phyloP scores from a whole-genome alignment of 2,888 invertebrate genomes.

The Aradus depressus region DNA sequence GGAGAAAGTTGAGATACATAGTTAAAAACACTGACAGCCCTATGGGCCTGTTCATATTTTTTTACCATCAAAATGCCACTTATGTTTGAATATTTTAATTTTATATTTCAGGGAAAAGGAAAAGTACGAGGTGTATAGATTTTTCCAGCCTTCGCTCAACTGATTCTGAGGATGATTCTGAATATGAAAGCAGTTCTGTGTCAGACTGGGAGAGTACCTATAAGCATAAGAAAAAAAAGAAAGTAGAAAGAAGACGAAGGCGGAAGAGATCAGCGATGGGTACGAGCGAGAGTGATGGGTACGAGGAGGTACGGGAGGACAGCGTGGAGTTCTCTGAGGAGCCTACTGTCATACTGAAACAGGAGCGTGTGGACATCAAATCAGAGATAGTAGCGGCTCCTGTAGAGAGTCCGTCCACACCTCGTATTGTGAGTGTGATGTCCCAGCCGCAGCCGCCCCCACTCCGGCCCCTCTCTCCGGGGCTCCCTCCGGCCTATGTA shows the following conservation, averaged over 20 bases:
- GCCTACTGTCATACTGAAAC: neutral
- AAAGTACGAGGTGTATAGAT: conserved; percentile 3
- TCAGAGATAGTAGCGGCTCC: conserved; percentile 3
- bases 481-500: neutral
- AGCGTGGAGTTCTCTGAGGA: neutral
- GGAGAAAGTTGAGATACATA: no score
- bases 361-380: conserved; percentile 4
- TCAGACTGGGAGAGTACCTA: conserved; percentile 22
- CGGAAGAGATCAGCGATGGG: conserved; percentile 1
- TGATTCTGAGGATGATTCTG: conserved; percentile 3
- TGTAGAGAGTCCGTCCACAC: no score
- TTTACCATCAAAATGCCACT: no score
- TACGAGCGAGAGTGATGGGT: conserved; percentile 1
- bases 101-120: conserved; percentile 17
- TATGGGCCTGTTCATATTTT: no score
- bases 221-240: conserved; percentile 19
- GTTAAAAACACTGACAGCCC: no score
- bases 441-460: no score
- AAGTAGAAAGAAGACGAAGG: neutral
- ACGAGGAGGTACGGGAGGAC: no score
- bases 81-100: neutral
- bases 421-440: no score
- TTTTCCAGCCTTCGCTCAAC: neutral
- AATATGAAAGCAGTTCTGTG: conserved; percentile 16
- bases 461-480: no score